These are phyloP conservation scores for Loris lydekkerianus DNA, from an alignment of 2,797 vertebrate genomes.

Conservation along the genomic window DNA sequence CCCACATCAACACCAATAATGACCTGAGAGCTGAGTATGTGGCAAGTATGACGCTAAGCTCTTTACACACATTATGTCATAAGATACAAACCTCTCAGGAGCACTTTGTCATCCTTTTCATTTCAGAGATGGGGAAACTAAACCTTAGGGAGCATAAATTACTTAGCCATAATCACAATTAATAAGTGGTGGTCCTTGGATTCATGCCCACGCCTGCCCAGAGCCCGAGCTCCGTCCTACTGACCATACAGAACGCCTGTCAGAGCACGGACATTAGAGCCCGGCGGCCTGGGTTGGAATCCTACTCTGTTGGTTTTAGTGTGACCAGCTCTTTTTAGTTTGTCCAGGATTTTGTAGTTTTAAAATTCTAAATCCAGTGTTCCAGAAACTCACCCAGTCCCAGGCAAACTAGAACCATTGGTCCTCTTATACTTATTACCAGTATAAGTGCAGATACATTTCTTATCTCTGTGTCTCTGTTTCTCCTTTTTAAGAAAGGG, in stretches of 20 bases:
- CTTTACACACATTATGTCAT: not conserved
- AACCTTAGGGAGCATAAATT: not conserved
- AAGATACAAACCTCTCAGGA: not conserved
- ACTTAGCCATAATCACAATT: not conserved
- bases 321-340: not conserved
- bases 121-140: not conserved
- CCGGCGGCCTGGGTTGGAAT: not conserved
- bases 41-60: not conserved
- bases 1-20: not conserved
- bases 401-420: not conserved
- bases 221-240: not conserved
- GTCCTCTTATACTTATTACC: not conserved
- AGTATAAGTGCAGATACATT: not conserved
- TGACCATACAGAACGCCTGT: not conserved
- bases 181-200: too few relatives aligned
- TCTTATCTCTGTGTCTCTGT: not conserved
- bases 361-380: not conserved
- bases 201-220: not conserved
- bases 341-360: not conserved
- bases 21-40: not conserved
- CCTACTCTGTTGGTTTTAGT: not conserved
- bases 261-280: not conserved
- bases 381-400: not conserved
- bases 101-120: not conserved
- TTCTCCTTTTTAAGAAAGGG: not conserved